Conservation (phyloP, 2,888 invertebrate species). For the Drosophila testacea region DNA sequence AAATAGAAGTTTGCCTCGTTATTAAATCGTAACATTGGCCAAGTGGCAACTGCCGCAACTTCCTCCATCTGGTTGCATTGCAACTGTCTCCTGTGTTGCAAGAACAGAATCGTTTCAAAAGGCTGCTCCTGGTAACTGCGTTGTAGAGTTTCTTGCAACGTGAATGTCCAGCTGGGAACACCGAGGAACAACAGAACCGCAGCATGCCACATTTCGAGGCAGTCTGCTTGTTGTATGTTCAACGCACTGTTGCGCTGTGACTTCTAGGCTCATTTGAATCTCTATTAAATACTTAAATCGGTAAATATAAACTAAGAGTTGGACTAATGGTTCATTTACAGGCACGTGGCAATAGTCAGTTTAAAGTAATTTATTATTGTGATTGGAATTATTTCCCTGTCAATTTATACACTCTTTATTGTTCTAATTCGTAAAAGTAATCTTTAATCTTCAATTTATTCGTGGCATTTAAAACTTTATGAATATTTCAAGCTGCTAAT, state of each 20-base stretch:
- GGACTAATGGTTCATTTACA: not conserved
- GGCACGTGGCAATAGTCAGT: not conserved
- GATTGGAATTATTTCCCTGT: not conserved
- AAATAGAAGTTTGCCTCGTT: constrained; percentile 37
- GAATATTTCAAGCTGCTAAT: constrained; percentile 47
- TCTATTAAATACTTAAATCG: not conserved
- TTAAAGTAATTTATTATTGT: not conserved
- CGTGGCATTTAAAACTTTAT: constrained; percentile 31
- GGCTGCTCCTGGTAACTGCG: constrained; percentile 36
- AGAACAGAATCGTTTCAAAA: constrained; percentile 39
- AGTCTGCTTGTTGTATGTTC: not conserved
- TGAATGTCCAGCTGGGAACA: constrained; percentile 5
- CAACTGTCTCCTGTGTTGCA: constrained; percentile 41
- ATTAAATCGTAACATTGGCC: constrained; percentile 43
- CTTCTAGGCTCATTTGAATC: not conserved
- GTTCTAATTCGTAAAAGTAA: not conserved
- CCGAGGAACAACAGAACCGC: constrained; percentile 32
- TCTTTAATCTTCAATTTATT: constrained; percentile 16
- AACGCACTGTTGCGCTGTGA: not conserved
- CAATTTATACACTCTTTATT: not conserved
- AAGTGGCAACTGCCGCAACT: constrained; percentile 7
- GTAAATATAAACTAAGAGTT: not conserved
- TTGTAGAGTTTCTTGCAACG: constrained; percentile 23
- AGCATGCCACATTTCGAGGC: constrained; percentile 13
- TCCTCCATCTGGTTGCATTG: constrained; percentile 29